These are phyloP conservation scores for Myioborus miniatus DNA, from an alignment of 2,797 vertebrate species.

Conservation along the genomic window DNA sequence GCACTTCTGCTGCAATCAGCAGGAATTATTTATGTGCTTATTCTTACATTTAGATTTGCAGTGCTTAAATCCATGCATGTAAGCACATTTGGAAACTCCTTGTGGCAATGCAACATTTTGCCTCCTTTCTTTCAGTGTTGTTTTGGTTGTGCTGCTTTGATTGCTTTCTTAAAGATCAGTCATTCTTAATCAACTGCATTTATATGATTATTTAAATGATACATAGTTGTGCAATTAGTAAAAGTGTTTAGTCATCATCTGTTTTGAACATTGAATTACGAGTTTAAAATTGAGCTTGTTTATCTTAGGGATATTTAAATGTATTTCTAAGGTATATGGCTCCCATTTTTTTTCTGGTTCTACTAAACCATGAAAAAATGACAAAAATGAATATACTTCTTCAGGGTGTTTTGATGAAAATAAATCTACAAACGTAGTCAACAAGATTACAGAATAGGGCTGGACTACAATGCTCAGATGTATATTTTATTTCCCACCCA, in stretches of 20 bases:
- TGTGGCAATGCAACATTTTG: not conserved
- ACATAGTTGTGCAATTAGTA: constrained; percentile 55
- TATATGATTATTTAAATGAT: constrained; percentile 67
- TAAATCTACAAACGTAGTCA: not conserved
- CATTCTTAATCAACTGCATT: constrained; percentile 63
- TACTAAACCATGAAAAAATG: not conserved
- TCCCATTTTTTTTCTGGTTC: not conserved
- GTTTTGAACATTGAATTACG: constrained; percentile 36
- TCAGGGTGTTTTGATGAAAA: not conserved
- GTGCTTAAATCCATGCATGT: not conserved
- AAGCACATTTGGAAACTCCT: constrained; percentile 14
- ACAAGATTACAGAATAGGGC: not conserved
- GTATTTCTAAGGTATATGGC: not conserved
- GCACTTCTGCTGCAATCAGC: constrained; percentile 27
- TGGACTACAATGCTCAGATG: not conserved
- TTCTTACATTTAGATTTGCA: constrained; percentile 2
- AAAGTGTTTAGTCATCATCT: constrained; percentile 62
- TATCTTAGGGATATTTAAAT: not conserved
- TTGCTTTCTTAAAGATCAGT: constrained; percentile 57
- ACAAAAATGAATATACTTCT: not conserved
- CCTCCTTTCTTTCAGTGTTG: not conserved
- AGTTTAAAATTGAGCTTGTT: constrained; percentile 10
- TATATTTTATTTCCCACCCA: not conserved
- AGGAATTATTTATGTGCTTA: constrained; percentile 28
- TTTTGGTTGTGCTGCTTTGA: constrained; percentile 35